A percentile compares a stretch with the other conserved stretches of the same genome.
phyloP scores from a whole-genome alignment of 1,140 invertebrate genomes.

The Nomia melanderi region DNA sequence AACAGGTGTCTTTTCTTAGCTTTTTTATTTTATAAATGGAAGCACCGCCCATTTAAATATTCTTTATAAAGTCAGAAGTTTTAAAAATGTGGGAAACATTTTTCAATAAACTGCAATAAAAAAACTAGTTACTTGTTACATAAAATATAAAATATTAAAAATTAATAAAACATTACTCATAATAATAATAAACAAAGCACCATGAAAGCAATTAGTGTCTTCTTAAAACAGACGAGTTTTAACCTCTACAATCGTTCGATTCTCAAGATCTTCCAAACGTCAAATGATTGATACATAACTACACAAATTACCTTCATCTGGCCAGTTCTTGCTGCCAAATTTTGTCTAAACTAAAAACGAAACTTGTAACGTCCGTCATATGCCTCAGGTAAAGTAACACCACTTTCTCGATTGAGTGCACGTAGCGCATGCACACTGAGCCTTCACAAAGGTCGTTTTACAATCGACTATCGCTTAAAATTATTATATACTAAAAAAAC shows the following conservation, averaged over 20 bases:
- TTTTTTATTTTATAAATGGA: constrained; percentile 17
- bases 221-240: constrained; percentile 16
- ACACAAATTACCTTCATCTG: constrained; percentile 65
- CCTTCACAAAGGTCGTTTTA: constrained; percentile 18
- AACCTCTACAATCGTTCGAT: background rate
- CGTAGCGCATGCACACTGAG: constrained; percentile 49
- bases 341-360: constrained; percentile 23
- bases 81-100: background rate
- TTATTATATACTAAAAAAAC: constrained; percentile 1
- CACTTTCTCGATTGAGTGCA: constrained; percentile 37
- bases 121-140: background rate
- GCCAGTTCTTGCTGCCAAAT: constrained; percentile 52
- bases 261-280: background rate
- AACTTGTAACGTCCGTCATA: constrained; percentile 53
- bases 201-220: constrained; percentile 6
- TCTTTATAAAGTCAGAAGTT: background rate
- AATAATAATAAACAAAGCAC: constrained; percentile 57
- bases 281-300: background rate
- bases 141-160: background rate
- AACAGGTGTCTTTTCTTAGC: constrained; percentile 5
- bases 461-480: constrained; percentile 39
- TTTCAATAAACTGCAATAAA: background rate
- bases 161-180: background rate
- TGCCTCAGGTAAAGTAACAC: constrained; percentile 37
- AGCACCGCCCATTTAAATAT: constrained; percentile 7